Base-by-base conservation (phyloP, 1,140 invertebrate species). In the Lucilia sericata region DNA sequence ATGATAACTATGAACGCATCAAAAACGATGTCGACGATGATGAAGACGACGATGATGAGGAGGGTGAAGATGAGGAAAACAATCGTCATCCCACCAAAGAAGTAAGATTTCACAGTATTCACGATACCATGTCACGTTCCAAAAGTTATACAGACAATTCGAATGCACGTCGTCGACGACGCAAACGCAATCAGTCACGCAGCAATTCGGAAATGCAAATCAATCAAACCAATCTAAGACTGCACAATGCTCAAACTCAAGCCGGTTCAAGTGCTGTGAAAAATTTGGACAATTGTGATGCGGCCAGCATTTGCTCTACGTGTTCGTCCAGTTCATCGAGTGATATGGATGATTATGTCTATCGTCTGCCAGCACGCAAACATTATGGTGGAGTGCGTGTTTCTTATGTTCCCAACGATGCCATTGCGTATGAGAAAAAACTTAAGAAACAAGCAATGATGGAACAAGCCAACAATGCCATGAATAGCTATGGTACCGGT, bases 351-450 rank as follows among this genome's bases (percentile, higher is more conserved):
- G 94, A 96, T 51, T 95, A 96, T 85, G 95, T 95, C 25, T 97
- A 97, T 89, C 93, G 95, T 13, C 90, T 97, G 70, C 96, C 96
- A 2, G 94, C 95, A 9, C 92, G 96, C 85, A 92, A 95, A 87
- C 95, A 96, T 4, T 97, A 97, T 87, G 96, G 96, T 14, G 96
- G 96, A 55, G 96, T 97, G 2, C 91, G 96, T 74, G 96, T 97
- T 85, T 96, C 96, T 7, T 98, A 97, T 91, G 96, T 98, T 84
- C 96, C 96, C 85, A 97, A 97, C 88, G 96, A 97, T 91, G 95
- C 96, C 0, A 92, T 97, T 13, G 96, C 96, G 14, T 96, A 94
- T 87, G 95, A 95, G n/a, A 92, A 94, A 84, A 92, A 95, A 85
- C 14, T 60, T 5, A 93, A 95, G 84, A 92, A 94, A 84, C 92